A percentile compares a stretch with the other conserved stretches of the same genome.
These are phyloP conservation scores for Leptodirus hochenwartii DNA, from an alignment of 2,888 invertebrate species.

Conservation along the genomic window DNA sequence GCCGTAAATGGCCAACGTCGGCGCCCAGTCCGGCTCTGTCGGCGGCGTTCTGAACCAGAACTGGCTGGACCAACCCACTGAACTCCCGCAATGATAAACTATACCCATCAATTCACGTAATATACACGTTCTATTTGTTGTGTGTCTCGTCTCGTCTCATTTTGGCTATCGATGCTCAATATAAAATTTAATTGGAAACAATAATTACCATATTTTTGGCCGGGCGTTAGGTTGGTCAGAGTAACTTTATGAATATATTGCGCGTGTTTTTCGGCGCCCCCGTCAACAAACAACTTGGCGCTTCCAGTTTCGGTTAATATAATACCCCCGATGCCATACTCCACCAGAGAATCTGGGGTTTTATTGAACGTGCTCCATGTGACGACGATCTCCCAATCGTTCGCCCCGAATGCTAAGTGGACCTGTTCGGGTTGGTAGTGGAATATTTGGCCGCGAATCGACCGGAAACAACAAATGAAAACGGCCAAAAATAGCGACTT, in stretches of 20 bases:
- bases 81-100: slow-evolving; percentile 71
- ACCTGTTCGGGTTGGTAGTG: slow-evolving; percentile 48
- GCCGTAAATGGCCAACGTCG: slow-evolving; percentile 72
- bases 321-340: slow-evolving; percentile 50
- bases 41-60: slow-evolving; percentile 64
- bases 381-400: slow-evolving; percentile 48
- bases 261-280: slow-evolving; percentile 39
- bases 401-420: slow-evolving; percentile 46
- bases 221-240: slow-evolving; percentile 38
- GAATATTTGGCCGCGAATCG: too few relatives aligned
- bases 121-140: not conserved
- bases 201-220: slow-evolving; percentile 41
- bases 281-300: slow-evolving; percentile 51
- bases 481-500: too few relatives aligned
- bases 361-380: slow-evolving; percentile 69
- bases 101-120: slow-evolving; percentile 13
- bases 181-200: slow-evolving; percentile 6
- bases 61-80: slow-evolving; percentile 61
- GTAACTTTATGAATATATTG: slow-evolving; percentile 67
- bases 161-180: not conserved
- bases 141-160: not conserved
- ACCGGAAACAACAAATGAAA: too few relatives aligned
- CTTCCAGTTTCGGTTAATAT: slow-evolving; percentile 35
- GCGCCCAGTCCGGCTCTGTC: slow-evolving; percentile 49
- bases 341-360: slow-evolving; percentile 46